A percentile compares a stretch with the other conserved stretches of the same genome.
Conservation (phyloP, 2,113 vertebrate genomes). For the Erinaceus europaeus region DNA sequence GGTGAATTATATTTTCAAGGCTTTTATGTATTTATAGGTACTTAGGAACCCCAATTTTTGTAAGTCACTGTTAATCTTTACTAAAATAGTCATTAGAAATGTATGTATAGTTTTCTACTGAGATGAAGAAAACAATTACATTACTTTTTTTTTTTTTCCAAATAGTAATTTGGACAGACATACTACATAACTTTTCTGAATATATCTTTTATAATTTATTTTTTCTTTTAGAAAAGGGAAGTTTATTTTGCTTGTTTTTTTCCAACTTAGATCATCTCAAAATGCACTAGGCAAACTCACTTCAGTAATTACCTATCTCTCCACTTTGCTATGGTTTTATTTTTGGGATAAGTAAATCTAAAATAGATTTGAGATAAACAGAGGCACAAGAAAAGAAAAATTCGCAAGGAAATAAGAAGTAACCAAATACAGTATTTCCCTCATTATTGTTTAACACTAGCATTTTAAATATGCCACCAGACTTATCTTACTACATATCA, state of each 20-base stretch:
- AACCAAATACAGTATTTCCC: not conserved
- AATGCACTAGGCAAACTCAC: not conserved
- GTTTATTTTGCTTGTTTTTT: not conserved
- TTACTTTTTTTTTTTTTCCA: constrained; percentile 2
- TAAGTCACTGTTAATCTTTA: too few relatives aligned
- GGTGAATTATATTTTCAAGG: not conserved
- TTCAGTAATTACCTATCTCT: not conserved
- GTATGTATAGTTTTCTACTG: not conserved
- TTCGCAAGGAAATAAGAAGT: not conserved
- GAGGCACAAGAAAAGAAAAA: not conserved
- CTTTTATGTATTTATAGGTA: not conserved
- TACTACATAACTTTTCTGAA: not conserved
- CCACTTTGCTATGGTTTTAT: not conserved
- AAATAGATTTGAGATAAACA: not conserved
- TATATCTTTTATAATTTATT: not conserved
- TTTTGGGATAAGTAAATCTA: not conserved
- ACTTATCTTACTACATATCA: not conserved
- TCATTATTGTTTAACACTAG: too few relatives aligned
- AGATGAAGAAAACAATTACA: not conserved
- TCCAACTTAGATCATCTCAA: not conserved
- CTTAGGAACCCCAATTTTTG: not conserved
- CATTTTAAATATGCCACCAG: not conserved
- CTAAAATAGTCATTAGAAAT: not conserved
- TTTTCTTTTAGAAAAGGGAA: not conserved
- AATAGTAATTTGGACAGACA: not conserved